Percentiles rank a stretch among this genome's conserved stretches.
Evolutionary conservation across 2,888 invertebrate genomes (phyloP).

Genomic region (Caenorhabditis imperialis): DNA sequence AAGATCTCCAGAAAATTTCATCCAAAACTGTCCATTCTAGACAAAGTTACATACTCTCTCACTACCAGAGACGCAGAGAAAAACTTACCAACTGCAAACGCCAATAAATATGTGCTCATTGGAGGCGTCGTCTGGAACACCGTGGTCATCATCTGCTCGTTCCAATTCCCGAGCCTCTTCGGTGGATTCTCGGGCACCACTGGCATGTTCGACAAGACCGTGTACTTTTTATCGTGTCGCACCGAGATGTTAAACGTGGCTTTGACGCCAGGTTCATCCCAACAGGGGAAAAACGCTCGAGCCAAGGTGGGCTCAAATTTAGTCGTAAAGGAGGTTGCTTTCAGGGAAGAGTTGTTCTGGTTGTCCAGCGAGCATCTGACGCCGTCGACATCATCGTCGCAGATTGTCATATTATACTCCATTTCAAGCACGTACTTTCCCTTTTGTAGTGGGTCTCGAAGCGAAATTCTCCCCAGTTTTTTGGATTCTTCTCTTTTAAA

Average conservation of each 20-base stretch:
- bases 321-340: constrained; percentile 69
- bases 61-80: too few relatives aligned
- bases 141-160: constrained; percentile 46
- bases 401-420: constrained; percentile 59
- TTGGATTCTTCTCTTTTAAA: constrained; percentile 71
- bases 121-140: constrained; percentile 78
- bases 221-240: constrained; percentile 55
- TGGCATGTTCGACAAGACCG: constrained; percentile 62
- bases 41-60: too few relatives aligned
- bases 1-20: too few relatives aligned
- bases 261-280: constrained; percentile 75
- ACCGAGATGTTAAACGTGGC: constrained; percentile 74
- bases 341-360: constrained; percentile 32
- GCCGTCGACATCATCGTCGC: constrained; percentile 56
- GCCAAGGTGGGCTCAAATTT: constrained; percentile 77
- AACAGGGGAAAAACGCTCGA: constrained; percentile 73
- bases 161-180: background rate
- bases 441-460: constrained; percentile 59
- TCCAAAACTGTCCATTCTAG: too few relatives aligned
- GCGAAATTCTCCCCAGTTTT: constrained; percentile 67
- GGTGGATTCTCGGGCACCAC: background rate
- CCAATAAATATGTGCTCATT: constrained; percentile 80
- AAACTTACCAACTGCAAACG: constrained; percentile 74
- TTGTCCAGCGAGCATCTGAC: constrained; percentile 59
- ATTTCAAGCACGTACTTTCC: constrained; percentile 64